Evolutionary conservation across 2,888 invertebrate genomes (phyloP).

Genomic region (Eudemis profundana): DNA sequence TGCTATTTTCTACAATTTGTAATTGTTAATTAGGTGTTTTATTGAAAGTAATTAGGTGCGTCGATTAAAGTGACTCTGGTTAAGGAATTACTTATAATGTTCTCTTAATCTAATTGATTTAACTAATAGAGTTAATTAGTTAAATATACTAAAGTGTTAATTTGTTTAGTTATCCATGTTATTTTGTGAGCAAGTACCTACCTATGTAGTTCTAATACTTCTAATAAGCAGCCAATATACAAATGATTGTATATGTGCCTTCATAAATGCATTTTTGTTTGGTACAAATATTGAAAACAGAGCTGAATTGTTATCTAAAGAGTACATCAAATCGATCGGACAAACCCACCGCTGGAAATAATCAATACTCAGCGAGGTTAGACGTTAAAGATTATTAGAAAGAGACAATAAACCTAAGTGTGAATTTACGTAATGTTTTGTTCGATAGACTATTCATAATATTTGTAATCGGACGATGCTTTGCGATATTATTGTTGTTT

Average conservation of each 20-base stretch:
- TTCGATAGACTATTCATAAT: neutral
- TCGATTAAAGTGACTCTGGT: neutral
- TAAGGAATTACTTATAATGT: neutral
- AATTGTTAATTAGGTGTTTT: constrained; percentile 6
- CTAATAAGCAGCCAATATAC: too few species aligned
- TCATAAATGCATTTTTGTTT: neutral
- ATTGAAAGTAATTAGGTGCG: neutral
- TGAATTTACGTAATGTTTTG: constrained; percentile 14
- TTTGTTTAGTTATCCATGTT: neutral
- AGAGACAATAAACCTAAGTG: constrained; percentile 32
- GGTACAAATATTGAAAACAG: neutral
- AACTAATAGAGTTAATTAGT: neutral
- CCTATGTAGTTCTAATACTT: neutral
- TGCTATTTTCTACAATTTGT: neutral
- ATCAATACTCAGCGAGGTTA: constrained; percentile 38
- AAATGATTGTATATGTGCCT: too few species aligned
- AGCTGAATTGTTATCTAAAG: neutral
- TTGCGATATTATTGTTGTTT: neutral
- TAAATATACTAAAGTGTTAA: neutral
- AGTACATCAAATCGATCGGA: constrained; percentile 34
- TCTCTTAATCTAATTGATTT: neutral
- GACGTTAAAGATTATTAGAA: constrained; percentile 41
- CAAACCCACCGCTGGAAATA: constrained; percentile 30
- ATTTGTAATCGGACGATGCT: neutral
- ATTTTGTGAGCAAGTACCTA: neutral